Conservation (phyloP, 2,113 vertebrate genomes). For the Chamaea fasciata region DNA sequence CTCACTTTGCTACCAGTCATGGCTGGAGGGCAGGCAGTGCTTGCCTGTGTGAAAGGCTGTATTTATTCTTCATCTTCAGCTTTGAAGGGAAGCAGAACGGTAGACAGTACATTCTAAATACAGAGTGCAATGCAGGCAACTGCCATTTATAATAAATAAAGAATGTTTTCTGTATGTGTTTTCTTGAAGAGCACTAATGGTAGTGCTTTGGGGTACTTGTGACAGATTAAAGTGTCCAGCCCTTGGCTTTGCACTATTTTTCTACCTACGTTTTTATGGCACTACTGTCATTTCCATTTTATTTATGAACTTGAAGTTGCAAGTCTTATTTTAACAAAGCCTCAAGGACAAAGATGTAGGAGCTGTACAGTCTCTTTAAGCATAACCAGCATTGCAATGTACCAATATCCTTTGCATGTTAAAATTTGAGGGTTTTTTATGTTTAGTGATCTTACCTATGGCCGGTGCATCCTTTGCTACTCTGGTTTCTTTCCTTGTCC, state of each 20-base stretch:
- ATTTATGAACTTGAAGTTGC: constrained; percentile 9
- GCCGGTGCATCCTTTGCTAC: background rate
- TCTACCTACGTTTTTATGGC: constrained; percentile 31
- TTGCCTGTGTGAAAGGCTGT: background rate
- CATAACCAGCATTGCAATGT: background rate
- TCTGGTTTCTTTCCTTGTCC: background rate
- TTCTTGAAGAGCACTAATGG: background rate
- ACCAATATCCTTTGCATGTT: background rate
- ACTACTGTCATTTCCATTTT: constrained; percentile 21
- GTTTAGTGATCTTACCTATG: background rate
- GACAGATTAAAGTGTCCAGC: constrained; percentile 31
- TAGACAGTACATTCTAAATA: background rate
- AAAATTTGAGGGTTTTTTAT: background rate
- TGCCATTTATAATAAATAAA: constrained; percentile 6
- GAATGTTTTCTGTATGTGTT: constrained; percentile 7
- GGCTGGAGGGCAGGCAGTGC: background rate
- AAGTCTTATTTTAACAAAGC: background rate
- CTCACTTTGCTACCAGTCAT: background rate
- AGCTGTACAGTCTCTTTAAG: background rate
- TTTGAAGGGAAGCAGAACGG: background rate
- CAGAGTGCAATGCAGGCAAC: constrained; percentile 30
- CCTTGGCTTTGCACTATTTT: constrained; percentile 56
- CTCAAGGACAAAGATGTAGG: background rate
- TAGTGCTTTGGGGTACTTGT: constrained; percentile 5
- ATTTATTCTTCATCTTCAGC: background rate